Percentiles rank a stretch among this genome's conserved stretches.
phyloP scores from a whole-genome alignment of 2,888 invertebrate genomes.

The Merodon equestris region DNA sequence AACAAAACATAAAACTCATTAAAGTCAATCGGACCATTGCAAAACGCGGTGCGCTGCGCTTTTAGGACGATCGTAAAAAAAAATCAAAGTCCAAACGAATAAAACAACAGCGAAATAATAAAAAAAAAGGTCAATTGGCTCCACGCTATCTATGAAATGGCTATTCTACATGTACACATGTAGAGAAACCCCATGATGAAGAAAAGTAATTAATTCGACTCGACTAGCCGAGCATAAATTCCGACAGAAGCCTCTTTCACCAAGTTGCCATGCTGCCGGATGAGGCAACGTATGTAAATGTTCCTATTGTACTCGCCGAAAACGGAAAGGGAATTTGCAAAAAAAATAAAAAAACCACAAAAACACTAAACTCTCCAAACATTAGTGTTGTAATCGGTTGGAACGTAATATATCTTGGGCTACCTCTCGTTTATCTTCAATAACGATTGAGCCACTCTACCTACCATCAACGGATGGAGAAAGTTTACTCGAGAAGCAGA shows the following conservation, averaged over 20 bases:
- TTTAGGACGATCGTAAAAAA: conserved; percentile 28
- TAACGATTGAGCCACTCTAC: too few relatives aligned
- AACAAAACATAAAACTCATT: conserved; percentile 5
- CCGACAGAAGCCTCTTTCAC: conserved; percentile 12
- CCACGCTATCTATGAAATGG: conserved; percentile 22
- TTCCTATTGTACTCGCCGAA: conserved; percentile 4
- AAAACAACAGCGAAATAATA: neutral
- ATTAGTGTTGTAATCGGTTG: too few relatives aligned
- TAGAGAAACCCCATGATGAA: conserved; percentile 14
- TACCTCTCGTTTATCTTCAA: too few relatives aligned
- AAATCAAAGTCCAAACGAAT: neutral
- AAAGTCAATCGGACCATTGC: conserved; percentile 10
- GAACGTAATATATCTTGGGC: too few relatives aligned
- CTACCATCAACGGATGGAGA: too few relatives aligned
- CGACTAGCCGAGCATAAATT: conserved; percentile 54
- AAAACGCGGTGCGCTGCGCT: conserved; percentile 13
- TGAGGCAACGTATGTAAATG: conserved; percentile 50
- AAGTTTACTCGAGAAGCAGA: too few relatives aligned
- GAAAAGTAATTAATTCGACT: conserved; percentile 50
- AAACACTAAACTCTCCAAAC: too few relatives aligned
- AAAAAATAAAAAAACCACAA: too few relatives aligned
- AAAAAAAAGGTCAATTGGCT: conserved; percentile 41
- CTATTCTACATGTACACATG: neutral
- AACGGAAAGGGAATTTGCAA: too few relatives aligned
- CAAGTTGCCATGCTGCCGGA: conserved; percentile 56